phyloP scores from a whole-genome alignment of 2,113 vertebrate species.

The Aepyceros melampus region DNA sequence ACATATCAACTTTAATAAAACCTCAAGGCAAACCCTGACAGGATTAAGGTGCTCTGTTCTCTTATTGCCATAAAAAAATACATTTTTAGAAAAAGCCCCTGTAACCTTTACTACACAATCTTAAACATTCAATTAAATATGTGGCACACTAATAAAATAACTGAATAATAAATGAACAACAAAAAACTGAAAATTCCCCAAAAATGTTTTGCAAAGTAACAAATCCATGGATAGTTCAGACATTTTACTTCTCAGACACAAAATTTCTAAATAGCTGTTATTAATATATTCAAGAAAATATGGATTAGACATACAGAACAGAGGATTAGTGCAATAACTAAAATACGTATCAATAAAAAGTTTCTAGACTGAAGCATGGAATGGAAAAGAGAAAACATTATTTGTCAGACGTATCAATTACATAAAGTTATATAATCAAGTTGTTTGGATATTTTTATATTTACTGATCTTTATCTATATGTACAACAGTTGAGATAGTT shows the following conservation, averaged over 20 bases:
- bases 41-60: background rate
- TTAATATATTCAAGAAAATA: background rate
- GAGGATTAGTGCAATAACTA: background rate
- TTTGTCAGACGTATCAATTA: background rate
- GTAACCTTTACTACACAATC: background rate
- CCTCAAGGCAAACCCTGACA: background rate
- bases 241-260: background rate
- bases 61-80: background rate
- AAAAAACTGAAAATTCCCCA: background rate
- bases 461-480: background rate
- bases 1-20: slow-evolving; percentile 15
- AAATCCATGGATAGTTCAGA: background rate
- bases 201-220: background rate
- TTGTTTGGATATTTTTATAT: background rate
- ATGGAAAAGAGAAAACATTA: background rate
- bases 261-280: background rate
- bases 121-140: background rate
- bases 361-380: background rate
- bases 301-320: background rate
- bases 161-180: background rate
- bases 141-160: background rate
- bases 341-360: background rate
- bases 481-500: background rate
- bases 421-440: background rate
- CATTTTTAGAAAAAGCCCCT: background rate